Conservation (phyloP, 2,888 invertebrate genomes). For the Cephus sareptanus region DNA sequence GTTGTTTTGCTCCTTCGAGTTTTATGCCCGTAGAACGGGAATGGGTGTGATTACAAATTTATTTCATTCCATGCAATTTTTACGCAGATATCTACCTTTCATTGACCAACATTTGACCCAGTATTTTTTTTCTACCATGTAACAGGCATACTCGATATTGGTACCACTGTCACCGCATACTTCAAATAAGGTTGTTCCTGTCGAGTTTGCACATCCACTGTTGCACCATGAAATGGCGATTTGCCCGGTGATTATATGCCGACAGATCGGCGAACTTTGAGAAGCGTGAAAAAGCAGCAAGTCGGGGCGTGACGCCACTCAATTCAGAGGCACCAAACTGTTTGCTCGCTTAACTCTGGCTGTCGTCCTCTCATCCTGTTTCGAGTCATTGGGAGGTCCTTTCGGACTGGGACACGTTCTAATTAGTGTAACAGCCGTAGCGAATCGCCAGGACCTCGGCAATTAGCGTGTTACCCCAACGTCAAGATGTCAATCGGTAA, state of each 20-base stretch:
- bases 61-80: not conserved
- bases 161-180: not conserved
- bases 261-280: conserved; percentile 49
- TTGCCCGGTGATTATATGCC: conserved; percentile 55
- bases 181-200: not conserved
- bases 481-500: not conserved
- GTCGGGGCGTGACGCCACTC: conserved; percentile 51
- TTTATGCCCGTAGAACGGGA: not conserved
- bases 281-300: conserved; percentile 53
- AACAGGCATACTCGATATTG: not conserved
- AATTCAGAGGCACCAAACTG: conserved; percentile 2
- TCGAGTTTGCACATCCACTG: conserved; percentile 18
- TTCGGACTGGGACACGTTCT: conserved; percentile 15
- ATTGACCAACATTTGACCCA: not conserved
- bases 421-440: conserved; percentile 23
- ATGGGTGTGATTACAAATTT: not conserved
- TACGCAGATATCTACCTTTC: not conserved
- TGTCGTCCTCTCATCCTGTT: conserved; percentile 12
- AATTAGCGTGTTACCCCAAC: conserved; percentile 9
- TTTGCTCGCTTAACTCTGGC: conserved; percentile 1
- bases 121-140: not conserved
- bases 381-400: not conserved
- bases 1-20: not conserved
- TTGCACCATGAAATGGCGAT: conserved; percentile 59
- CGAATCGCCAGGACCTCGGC: conserved; percentile 15